Percentiles rank a stretch among this genome's conserved stretches.
Conservation (phyloP, 2,113 vertebrate species). For the Microcebus griseorufus region DNA sequence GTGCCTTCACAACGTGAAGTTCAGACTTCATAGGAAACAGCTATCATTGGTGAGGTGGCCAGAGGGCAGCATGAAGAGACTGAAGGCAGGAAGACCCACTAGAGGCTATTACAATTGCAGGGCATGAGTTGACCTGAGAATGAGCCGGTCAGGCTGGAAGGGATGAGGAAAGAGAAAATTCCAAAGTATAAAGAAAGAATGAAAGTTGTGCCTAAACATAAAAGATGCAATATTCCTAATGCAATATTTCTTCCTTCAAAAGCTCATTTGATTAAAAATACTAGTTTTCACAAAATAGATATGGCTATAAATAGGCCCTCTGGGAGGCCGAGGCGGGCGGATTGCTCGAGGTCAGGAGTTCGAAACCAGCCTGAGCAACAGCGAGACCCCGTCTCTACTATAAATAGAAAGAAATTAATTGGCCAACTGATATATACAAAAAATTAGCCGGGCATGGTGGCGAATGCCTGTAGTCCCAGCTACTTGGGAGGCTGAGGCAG, state of each 20-base stretch:
- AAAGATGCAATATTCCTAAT: not conserved
- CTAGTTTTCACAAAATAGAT: not conserved
- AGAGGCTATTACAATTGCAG: not conserved
- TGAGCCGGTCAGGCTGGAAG: not conserved
- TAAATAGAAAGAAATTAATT: too few species aligned
- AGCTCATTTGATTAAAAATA: not conserved
- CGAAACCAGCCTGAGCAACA: too few species aligned
- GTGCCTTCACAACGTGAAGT: not conserved
- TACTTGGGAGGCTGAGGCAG: too few species aligned
- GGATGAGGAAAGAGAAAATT: not conserved
- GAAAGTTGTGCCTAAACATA: not conserved
- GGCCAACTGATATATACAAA: too few species aligned
- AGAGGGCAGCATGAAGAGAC: not conserved
- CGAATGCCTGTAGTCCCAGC: too few species aligned
- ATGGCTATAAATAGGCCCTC: not conserved
- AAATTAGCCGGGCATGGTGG: too few species aligned
- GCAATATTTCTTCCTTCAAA: not conserved
- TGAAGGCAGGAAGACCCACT: not conserved
- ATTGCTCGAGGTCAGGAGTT: too few species aligned
- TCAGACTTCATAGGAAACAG: not conserved
- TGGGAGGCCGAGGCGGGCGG: too few species aligned
- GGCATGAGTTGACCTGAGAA: not conserved
- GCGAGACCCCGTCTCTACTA: too few species aligned
- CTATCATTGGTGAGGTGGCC: not conserved
- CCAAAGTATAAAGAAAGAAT: not conserved